phyloP scores from a whole-genome alignment of 2,888 invertebrate species.

The Isotomurus palustris region DNA sequence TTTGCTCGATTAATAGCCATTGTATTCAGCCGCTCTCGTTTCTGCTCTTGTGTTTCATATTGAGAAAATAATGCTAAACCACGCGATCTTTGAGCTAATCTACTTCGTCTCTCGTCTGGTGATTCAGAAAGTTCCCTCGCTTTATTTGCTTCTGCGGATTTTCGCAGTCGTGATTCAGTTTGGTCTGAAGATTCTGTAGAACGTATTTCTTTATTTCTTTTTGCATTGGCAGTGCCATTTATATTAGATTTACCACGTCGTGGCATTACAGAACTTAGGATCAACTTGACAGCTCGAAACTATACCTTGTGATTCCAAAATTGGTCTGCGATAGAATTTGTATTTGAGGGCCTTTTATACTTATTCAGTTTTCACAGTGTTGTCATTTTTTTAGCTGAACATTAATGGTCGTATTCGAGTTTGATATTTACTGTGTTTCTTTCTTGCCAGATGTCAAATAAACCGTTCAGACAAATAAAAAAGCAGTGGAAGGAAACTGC shows the following conservation, averaged over 20 bases:
- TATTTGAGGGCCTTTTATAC: too few species aligned
- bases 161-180: not conserved
- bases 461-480: too few species aligned
- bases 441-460: too few species aligned
- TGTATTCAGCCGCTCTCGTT: not conserved
- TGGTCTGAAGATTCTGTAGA: not conserved
- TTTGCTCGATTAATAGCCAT: not conserved
- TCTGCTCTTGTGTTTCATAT: not conserved
- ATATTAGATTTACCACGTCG: not conserved
- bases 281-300: too few species aligned
- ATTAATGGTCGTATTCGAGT: too few species aligned
- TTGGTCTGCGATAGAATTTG: too few species aligned
- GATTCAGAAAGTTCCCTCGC: not conserved
- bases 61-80: not conserved
- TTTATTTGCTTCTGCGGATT: not conserved
- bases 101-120: not conserved
- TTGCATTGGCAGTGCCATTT: not conserved
- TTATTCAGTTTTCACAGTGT: too few species aligned
- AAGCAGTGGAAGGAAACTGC: too few species aligned
- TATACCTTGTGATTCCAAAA: too few species aligned
- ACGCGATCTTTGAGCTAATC: not conserved
- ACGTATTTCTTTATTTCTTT: not conserved
- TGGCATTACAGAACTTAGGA: too few species aligned
- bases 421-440: too few species aligned
- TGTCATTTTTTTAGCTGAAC: too few species aligned